Base-by-base conservation (phyloP, 2,888 invertebrate genomes). In the Ferdinandea cuprea region DNA sequence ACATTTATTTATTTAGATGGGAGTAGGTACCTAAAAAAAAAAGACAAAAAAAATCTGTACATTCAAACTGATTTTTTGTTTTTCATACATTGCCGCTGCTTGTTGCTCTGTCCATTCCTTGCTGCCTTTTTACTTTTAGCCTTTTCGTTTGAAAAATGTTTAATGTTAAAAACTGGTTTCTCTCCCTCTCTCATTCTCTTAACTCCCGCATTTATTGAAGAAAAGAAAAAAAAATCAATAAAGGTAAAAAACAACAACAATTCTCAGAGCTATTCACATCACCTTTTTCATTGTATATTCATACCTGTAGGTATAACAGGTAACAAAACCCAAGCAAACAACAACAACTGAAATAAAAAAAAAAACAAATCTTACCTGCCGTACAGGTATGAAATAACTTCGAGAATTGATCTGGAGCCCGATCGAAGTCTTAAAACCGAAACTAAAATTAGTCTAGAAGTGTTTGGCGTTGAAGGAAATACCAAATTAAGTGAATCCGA, bases 361-460 rank as follows among this genome's bases (percentile, higher is more conserved):
- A 40, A 54, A 69, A 80, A 59, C 61, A 61, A 58, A 61, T 58
- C 72, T 63, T 78, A 56, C 72, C 61, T 68, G 83, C 72, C 83
- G 83, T 72, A 73, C 78, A 85, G 69, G 83, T 74, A 83, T 78
- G 83, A 73, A 72, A 83, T 78, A 69, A 74, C 83, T 85, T 85
- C 74, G 83, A 85, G 85, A 85, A 85, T 77, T 85, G 85, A 85
- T 85, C 85, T 88, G 88, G 85, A 88, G 88, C 88, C 88, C 89
- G 89, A 88, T 88, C 88, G 88, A 88, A 88, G 87, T 87, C 87
- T 89, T 88, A 89, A 88, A 87, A 88, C 89, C 88, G 88, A 89
- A 89, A 89, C 88, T 87, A 88, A 89, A 89, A 89, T 91, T 90
- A 91, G 91, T 91, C 90, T 90, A 89, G 88, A 89, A 88, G 89